A percentile compares a stretch with the other conserved stretches of the same genome.
Evolutionary conservation across 2,888 invertebrate genomes (phyloP).

Genomic region (Pristionchus fissidentatus): DNA sequence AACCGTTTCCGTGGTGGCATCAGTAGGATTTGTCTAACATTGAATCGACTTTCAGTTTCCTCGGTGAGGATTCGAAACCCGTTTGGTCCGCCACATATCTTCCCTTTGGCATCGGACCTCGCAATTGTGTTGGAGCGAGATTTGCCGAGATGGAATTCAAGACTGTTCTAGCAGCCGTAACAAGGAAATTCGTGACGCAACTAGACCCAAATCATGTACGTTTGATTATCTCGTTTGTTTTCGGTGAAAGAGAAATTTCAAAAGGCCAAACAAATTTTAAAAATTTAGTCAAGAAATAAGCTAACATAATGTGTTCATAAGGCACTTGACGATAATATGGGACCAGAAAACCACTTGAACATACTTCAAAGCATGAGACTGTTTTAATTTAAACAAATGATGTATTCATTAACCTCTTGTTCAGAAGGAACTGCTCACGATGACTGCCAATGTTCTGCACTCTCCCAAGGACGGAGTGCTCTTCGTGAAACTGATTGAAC

Average conservation of each 20-base stretch:
- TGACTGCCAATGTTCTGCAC: constrained; percentile 22
- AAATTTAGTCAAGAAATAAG: too few species aligned
- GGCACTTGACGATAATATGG: too few species aligned
- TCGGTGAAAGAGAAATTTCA: too few species aligned
- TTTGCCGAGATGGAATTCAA: constrained; percentile 49
- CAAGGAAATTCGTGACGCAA: neutral
- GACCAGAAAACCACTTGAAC: too few species aligned
- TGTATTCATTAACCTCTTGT: too few species aligned
- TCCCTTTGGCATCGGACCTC: constrained; percentile 44
- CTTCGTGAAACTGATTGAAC: constrained; percentile 7
- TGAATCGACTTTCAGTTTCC: constrained; percentile 20
- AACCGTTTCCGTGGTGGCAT: neutral
- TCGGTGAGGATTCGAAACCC: constrained; percentile 3
- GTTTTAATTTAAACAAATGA: too few species aligned
- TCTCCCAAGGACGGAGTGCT: neutral
- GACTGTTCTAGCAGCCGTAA: neutral
- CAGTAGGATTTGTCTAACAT: neutral
- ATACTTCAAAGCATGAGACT: too few species aligned
- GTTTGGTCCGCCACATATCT: neutral
- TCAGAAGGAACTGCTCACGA: constrained; percentile 9
- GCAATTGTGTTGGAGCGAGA: constrained; percentile 42
- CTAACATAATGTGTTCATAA: too few species aligned
- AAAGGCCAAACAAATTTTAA: too few species aligned
- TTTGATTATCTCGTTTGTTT: neutral
- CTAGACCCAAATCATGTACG: neutral